These are phyloP conservation scores for Cotesia chilonis DNA, from an alignment of 1,140 invertebrate genomes.

Conservation along the genomic window DNA sequence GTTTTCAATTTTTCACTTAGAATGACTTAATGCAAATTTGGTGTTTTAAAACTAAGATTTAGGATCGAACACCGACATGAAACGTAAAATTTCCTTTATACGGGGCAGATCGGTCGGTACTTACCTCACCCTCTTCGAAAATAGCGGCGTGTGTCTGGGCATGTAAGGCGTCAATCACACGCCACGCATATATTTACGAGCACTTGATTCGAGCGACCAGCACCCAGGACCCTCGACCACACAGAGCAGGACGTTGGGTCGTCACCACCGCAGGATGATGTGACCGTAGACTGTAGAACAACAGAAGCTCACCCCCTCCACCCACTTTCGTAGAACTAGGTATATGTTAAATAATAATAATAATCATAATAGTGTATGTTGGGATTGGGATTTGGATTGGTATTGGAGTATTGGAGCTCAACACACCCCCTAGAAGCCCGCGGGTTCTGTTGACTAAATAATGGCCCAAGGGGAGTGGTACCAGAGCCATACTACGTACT, in stretches of 20 bases:
- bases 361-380: too few relatives aligned
- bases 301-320: constrained; percentile 3
- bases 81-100: neutral
- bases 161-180: constrained; percentile 66
- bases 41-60: too few relatives aligned
- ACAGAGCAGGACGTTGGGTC: constrained; percentile 16
- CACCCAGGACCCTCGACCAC: constrained; percentile 44
- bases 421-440: constrained; percentile 50
- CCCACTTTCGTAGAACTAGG: constrained; percentile 12
- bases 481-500: neutral
- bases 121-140: constrained; percentile 26
- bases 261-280: neutral
- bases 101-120: neutral
- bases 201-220: constrained; percentile 47
- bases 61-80: neutral
- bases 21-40: too few relatives aligned
- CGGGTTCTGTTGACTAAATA: constrained; percentile 62
- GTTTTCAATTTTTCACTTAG: too few relatives aligned
- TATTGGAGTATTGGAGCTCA: constrained; percentile 1
- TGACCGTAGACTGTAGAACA: constrained; percentile 3
- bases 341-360: too few relatives aligned
- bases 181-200: constrained; percentile 60
- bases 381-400: too few relatives aligned
- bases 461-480: constrained; percentile 51
- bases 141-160: constrained; percentile 42